These are phyloP conservation scores for Proteles cristata DNA, from an alignment of 2,113 vertebrate species.

Conservation along the genomic window DNA sequence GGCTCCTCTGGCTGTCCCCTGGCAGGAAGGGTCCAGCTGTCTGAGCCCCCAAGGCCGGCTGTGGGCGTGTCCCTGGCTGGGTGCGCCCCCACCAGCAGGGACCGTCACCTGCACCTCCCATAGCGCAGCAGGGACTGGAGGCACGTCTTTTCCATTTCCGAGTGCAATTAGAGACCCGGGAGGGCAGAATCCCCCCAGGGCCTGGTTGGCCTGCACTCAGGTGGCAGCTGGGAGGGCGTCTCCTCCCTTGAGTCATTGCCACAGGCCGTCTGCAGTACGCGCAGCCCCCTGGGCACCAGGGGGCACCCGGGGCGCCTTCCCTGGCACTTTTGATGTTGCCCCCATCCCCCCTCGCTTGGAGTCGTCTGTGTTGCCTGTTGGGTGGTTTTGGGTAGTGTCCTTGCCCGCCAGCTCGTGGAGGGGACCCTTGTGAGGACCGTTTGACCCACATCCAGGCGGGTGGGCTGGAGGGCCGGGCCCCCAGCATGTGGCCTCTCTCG, in stretches of 20 bases:
- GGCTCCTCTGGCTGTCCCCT: neutral
- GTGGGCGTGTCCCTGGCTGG: neutral
- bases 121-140: neutral
- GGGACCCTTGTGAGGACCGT: accelerated
- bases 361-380: neutral
- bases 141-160: neutral
- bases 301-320: neutral
- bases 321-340: accelerated
- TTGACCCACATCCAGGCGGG: neutral
- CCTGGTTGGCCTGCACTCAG: neutral
- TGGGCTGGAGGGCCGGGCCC: neutral
- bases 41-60: neutral
- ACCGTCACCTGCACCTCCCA: neutral
- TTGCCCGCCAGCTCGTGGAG: neutral
- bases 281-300: accelerated
- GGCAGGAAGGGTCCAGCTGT: neutral
- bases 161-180: neutral
- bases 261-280: neutral
- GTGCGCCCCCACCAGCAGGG: neutral
- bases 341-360: neutral
- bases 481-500: neutral
- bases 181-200: neutral
- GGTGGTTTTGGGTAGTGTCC: neutral
- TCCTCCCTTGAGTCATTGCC: neutral
- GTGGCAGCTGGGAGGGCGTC: neutral